Evolutionary conservation across 92 coral and sea anemone genomes (phyloP), one percentile per base, ranked within the genome.

Genomic region (Phymanthus crucifer): DNA sequence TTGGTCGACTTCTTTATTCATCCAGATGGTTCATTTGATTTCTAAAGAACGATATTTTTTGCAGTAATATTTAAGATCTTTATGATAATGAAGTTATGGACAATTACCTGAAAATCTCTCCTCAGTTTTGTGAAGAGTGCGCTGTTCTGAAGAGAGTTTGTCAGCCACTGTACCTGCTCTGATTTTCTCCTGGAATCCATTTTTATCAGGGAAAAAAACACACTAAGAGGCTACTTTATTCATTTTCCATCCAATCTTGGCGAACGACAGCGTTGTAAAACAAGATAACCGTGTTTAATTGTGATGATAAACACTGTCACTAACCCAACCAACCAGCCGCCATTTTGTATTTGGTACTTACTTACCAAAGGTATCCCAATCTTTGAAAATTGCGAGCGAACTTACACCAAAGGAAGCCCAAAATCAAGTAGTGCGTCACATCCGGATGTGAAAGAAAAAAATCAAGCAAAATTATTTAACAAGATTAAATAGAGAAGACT

Each of bases 21-120:
- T 38, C 43, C 43, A 0, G 31, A 6, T 70, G 8, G 23, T 18
- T 73, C 21, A 61, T 6, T 3, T 56, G 16, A 56, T 56, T 56
- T 3, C 8, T 56, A 56, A 56, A 56, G 14, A n/a, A n/a, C n/a
- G 66, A 3, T 3, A 17, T 31, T 61, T 31, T 23, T 21, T 29
- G 1, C 9, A 23, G 33, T 61, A 37, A 77, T 31, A 34, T 0
- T n/a, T n/a, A 43, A 7, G 18, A 10, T 2, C 14, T 43, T 6
- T 10, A 6, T 43, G 10, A 31, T n/a, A n/a, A n/a, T 37, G 33
- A 18, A 19, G 37, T 18, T 43, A 43, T 43, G 26, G 67, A 4
- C 32, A 56, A 56, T 4, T 54, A 91, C 95, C 90, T 88, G 90
- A 73, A 91, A 83, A 82, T 91, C 95, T 29, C 87, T 90, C 66